Conservation (phyloP, 2,888 invertebrate genomes). For the Platerodrilus igneus region DNA sequence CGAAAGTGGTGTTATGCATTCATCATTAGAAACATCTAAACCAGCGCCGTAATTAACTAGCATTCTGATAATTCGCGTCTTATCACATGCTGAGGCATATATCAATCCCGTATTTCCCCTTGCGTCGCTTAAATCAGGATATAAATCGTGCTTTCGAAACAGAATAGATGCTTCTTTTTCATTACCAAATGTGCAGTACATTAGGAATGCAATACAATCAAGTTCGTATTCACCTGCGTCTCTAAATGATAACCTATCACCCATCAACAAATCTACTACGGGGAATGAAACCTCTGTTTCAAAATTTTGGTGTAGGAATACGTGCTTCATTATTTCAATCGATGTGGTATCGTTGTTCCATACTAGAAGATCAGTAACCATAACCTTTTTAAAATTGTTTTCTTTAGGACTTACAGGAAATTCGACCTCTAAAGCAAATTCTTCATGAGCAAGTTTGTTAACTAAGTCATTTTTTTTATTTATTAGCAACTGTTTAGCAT, state of each 20-base stretch:
- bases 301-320: conserved; percentile 47
- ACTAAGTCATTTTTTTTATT: conserved; percentile 2
- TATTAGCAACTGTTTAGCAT: conserved; percentile 1
- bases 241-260: conserved; percentile 35
- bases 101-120: conserved; percentile 54
- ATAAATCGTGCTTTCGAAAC: conserved; percentile 45
- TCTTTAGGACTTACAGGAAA: neutral
- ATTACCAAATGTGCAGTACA: conserved; percentile 34
- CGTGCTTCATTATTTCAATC: conserved; percentile 51
- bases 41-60: conserved; percentile 53
- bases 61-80: conserved; percentile 45
- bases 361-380: conserved; percentile 38
- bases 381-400: conserved; percentile 32
- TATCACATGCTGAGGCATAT: conserved; percentile 51
- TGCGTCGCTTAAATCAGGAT: conserved; percentile 52
- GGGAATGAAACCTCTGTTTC: conserved; percentile 39
- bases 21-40: conserved; percentile 52
- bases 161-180: conserved; percentile 41
- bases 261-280: conserved; percentile 35
- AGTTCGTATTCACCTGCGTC: conserved; percentile 37
- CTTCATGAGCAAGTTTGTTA: conserved; percentile 3
- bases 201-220: conserved; percentile 37
- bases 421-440: neutral
- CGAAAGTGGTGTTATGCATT: conserved; percentile 52
- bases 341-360: conserved; percentile 53